A percentile compares a stretch with the other conserved stretches of the same genome.
phyloP scores from a whole-genome alignment of 2,113 vertebrate genomes.

The Chlorodrepanis virens region DNA sequence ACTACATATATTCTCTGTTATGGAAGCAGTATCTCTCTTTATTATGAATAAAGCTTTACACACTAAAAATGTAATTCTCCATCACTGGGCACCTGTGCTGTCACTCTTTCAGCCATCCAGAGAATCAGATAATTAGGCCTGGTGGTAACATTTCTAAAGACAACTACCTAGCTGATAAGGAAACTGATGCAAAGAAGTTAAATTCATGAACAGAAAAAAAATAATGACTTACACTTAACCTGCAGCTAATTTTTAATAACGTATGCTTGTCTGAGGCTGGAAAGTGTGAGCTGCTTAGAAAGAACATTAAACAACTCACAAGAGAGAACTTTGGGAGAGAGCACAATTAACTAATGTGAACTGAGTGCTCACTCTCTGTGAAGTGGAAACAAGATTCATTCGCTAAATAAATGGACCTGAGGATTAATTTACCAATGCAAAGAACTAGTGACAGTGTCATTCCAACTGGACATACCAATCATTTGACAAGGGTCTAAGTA shows the following conservation, averaged over 20 bases:
- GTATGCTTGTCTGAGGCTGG: neutral
- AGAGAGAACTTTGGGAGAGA: neutral
- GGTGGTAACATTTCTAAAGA: neutral
- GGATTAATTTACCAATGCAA: neutral
- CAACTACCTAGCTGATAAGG: neutral
- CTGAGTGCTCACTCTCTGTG: neutral
- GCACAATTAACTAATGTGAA: neutral
- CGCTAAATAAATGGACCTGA: neutral
- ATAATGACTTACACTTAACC: neutral
- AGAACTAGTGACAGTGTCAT: neutral
- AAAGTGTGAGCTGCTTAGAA: neutral
- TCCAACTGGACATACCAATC: neutral
- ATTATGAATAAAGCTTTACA: neutral
- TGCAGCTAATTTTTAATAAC: neutral
- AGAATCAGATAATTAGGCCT: neutral
- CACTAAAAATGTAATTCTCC: neutral
- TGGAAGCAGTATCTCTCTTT: neutral
- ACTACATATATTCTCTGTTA: neutral
- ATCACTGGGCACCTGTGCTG: neutral
- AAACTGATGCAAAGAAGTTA: neutral
- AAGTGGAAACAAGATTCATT: neutral
- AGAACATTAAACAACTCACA: neutral
- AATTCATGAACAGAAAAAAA: neutral
- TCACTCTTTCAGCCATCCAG: neutral
- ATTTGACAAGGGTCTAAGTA: neutral